Base-by-base conservation (phyloP, 1,140 invertebrate genomes). In the Brachionus asplanchnoidis region DNA sequence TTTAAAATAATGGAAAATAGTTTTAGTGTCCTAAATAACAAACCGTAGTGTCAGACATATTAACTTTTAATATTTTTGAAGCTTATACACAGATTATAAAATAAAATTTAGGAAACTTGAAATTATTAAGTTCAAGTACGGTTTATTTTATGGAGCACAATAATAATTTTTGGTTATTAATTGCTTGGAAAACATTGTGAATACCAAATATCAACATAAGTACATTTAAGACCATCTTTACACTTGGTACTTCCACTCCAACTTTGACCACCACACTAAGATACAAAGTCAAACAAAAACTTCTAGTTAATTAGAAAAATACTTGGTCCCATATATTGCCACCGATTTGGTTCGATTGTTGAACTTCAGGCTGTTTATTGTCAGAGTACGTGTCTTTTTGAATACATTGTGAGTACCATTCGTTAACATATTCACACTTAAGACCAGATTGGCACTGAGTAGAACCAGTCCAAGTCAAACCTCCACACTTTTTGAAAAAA, bases 241-340 rank as follows among this genome's bases (percentile, higher is more conserved):
- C 73, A 77, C 5, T 44, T 26, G 17, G 73, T 77, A 14, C 6
- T 77, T 23, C 73, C 73, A 32, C 20, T 77, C 73, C 73, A 77
- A 5, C 44, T 46, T 77, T 77, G 73, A 26, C 73, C 73, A 50
- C 73, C 73, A 50, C 73, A 77, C 73, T 77, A 14, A n/a, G 23
- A 36, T 36, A 36, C 32, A 36, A 36, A 36, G 4, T 36, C 3
- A 36, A 7, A 7, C 32, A 7, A 36, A 7, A 36, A 36, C 32
- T 36, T 36, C 0, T 28, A 36, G 6, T 36, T 5, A 36, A 36
- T 36, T 36, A 36, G n/a, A n/a, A 7, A 36, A 36, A 36, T 53
- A 77, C 68, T 46, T 73, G 68, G 44, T n/a, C 44, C 68, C 68
- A 73, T 23, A 73, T 7, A 40, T 36, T 17, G n/a, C 68, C 68